These are phyloP conservation scores for Macaria liturata DNA, from an alignment of 2,888 invertebrate species.

Conservation along the genomic window DNA sequence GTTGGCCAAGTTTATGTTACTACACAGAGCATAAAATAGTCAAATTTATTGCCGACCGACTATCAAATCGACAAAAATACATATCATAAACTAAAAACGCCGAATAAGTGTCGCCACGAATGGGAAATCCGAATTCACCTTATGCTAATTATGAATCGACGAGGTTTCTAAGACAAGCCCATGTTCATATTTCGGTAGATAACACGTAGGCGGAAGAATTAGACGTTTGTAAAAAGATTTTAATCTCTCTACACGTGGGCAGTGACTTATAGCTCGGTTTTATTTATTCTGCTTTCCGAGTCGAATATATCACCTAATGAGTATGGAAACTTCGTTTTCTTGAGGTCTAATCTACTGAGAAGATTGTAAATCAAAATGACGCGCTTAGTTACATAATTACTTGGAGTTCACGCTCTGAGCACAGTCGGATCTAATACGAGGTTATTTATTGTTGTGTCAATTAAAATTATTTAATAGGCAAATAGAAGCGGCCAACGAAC, in stretches of 20 bases:
- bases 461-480: constrained; percentile 47
- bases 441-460: constrained; percentile 51
- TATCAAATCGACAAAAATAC: constrained; percentile 57
- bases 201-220: constrained; percentile 74
- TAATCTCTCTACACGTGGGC: constrained; percentile 71
- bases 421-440: constrained; percentile 47
- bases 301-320: constrained; percentile 68
- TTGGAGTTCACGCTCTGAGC: constrained; percentile 55
- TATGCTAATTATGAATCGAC: constrained; percentile 65
- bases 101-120: constrained; percentile 66
- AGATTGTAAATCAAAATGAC: constrained; percentile 61
- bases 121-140: constrained; percentile 54
- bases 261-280: constrained; percentile 68
- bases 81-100: constrained; percentile 66
- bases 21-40: constrained; percentile 61
- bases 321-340: constrained; percentile 52
- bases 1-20: constrained; percentile 64
- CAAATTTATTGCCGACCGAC: constrained; percentile 57
- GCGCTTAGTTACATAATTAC: constrained; percentile 58
- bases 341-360: constrained; percentile 39
- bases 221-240: constrained; percentile 69
- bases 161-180: constrained; percentile 45
- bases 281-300: constrained; percentile 62
- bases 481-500: constrained; percentile 20
- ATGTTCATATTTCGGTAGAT: constrained; percentile 64